Percentiles rank a stretch among this genome's conserved stretches.
Conservation (phyloP, 2,888 invertebrate genomes). For the Blastobasis lacticolella region DNA sequence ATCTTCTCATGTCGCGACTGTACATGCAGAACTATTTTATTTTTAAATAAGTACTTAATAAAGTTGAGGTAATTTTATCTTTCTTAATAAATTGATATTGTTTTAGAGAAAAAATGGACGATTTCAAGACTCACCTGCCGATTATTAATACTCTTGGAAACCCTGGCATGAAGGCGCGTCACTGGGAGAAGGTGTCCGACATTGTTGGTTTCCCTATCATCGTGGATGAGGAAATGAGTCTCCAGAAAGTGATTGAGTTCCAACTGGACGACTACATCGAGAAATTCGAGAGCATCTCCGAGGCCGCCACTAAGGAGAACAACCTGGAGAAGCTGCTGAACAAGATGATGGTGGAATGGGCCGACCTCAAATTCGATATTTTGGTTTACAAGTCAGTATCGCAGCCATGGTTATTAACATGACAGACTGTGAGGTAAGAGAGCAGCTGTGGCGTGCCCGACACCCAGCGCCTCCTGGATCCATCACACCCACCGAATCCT, state of each 20-base stretch:
- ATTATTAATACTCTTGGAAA: conserved; percentile 95
- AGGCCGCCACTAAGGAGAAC: conserved; percentile 96
- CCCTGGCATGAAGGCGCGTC: conserved; percentile 92
- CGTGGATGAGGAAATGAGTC: conserved; percentile 85
- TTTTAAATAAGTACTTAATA: no score
- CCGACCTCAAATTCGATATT: conserved; percentile 82
- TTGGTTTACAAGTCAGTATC: conserved; percentile 78
- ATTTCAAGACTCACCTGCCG: conserved; percentile 90
- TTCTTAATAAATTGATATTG: background rate
- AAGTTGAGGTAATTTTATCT: no score
- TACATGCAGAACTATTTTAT: no score
- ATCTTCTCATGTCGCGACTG: no score
- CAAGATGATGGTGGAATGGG: conserved; percentile 96
- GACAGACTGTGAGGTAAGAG: no score
- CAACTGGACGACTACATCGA: conserved; percentile 90
- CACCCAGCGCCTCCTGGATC: no score
- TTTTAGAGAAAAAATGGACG: conserved; percentile 82
- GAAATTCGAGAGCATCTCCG: conserved; percentile 93
- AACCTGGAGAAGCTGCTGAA: conserved; percentile 90
- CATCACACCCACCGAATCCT: no score
- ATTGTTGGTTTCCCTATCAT: conserved; percentile 94
- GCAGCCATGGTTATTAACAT: no score
- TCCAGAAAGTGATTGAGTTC: conserved; percentile 91
- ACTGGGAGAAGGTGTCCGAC: conserved; percentile 96
- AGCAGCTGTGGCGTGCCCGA: no score